A percentile compares a stretch with the other conserved stretches of the same genome.
These are phyloP conservation scores for Numenius arquata DNA, from an alignment of 2,113 vertebrate genomes.

Conservation along the genomic window DNA sequence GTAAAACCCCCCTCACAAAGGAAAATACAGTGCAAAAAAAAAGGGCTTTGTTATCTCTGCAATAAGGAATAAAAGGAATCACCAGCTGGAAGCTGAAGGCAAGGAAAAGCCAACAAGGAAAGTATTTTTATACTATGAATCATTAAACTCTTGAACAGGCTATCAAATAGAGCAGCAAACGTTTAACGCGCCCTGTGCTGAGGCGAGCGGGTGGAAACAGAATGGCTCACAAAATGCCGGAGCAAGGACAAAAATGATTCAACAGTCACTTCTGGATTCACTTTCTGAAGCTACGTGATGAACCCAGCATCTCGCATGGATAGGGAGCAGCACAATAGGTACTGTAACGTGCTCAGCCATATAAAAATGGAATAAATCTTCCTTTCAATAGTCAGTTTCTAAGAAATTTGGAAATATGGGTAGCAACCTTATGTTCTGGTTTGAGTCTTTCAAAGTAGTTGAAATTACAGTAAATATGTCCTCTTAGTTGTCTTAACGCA, in stretches of 20 bases:
- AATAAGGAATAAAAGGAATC: conserved; percentile 2
- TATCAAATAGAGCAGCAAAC: neutral
- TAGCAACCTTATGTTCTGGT: fast-evolving
- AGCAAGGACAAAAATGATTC: neutral
- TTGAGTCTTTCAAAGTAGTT: neutral
- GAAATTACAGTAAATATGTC: neutral
- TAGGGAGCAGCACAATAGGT: fast-evolving
- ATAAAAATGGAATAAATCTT: neutral
- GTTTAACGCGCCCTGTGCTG: fast-evolving
- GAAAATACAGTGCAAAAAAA: neutral
- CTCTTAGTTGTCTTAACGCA: neutral
- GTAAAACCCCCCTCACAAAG: neutral
- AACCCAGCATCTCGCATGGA: fast-evolving
- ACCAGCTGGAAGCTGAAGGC: conserved; percentile 5
- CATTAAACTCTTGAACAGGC: neutral
- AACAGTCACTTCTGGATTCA: neutral
- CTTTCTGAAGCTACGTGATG: neutral
- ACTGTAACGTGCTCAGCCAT: neutral
- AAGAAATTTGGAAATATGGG: neutral
- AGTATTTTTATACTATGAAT: conserved; percentile 22
- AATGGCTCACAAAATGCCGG: fast-evolving
- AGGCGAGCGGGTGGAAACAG: neutral
- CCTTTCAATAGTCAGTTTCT: neutral
- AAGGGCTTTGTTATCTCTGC: conserved; percentile 5
- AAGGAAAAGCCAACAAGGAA: conserved; percentile 11